Percentiles rank a stretch among this genome's conserved stretches.
phyloP scores from a whole-genome alignment of 2,797 vertebrate genomes.

The Acipenser transmontanus region DNA sequence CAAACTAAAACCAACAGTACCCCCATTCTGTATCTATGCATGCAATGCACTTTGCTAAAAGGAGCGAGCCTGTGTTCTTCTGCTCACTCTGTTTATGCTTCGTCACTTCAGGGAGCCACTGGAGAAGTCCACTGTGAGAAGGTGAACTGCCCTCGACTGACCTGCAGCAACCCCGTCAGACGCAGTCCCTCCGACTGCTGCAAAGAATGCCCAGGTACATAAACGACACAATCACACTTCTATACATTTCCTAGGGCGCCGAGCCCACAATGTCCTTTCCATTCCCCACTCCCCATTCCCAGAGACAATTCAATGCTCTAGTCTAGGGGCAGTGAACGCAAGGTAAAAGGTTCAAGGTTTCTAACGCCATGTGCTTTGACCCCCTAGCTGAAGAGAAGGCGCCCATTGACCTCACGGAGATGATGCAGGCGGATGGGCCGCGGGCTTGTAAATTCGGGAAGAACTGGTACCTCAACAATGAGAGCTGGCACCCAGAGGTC shows the following conservation, averaged over 20 bases:
- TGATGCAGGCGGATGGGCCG: slow-evolving; percentile 87
- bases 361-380: slow-evolving; percentile 12
- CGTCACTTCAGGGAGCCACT: slow-evolving; percentile 65
- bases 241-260: not conserved
- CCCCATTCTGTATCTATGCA: not conserved
- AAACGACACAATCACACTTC: not conserved
- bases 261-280: not conserved
- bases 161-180: slow-evolving; percentile 79
- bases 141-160: slow-evolving; percentile 80
- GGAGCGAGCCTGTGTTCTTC: not conserved
- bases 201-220: slow-evolving; percentile 82
- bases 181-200: slow-evolving; percentile 87
- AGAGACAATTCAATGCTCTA: not conserved
- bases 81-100: not conserved
- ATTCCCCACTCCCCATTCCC: not conserved
- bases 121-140: slow-evolving; percentile 95
- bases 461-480: slow-evolving; percentile 86
- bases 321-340: not conserved
- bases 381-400: not conserved
- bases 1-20: slow-evolving; percentile 26
- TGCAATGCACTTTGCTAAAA: not conserved
- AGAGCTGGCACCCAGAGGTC: slow-evolving; percentile 88
- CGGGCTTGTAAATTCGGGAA: slow-evolving; percentile 85
- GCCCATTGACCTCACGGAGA: slow-evolving; percentile 62
- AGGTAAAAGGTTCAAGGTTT: not conserved